These are phyloP conservation scores for Stichopus chloronotus DNA, from an alignment of 35 echinoderm and acorn worm species.

Conservation along the genomic window DNA sequence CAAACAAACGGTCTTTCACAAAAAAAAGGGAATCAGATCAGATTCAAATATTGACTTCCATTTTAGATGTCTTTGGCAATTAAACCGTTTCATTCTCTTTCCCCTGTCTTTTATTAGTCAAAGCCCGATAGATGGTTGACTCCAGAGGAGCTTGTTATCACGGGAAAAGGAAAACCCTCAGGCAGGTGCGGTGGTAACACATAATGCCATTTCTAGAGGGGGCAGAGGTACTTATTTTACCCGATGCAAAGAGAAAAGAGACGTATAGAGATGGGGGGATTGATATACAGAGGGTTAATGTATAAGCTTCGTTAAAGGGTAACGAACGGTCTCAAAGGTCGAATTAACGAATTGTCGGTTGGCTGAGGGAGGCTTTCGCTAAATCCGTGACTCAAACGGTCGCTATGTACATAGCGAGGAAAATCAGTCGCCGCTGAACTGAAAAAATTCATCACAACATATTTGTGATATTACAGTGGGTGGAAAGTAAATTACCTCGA, in stretches of 20 bases:
- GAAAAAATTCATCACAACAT: too few species aligned
- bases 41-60: neutral
- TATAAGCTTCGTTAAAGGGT: neutral
- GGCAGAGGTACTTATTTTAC: neutral
- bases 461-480: too few species aligned
- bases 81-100: neutral
- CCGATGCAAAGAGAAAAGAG: neutral
- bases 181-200: neutral
- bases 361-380: neutral
- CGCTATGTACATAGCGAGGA: too few species aligned
- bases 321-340: neutral
- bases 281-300: too few species aligned
- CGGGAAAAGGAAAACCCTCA: neutral
- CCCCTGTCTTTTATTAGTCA: neutral
- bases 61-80: neutral
- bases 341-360: neutral
- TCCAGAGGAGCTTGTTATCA: neutral
- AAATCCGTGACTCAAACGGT: too few species aligned
- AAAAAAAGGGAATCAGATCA: neutral
- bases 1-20: neutral
- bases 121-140: neutral
- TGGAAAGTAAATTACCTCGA: too few species aligned
- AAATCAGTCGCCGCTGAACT: too few species aligned
- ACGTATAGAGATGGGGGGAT: neutral
- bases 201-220: neutral